These are phyloP conservation scores for Zapornia atra DNA, from an alignment of 2,113 vertebrate species.

Conservation along the genomic window DNA sequence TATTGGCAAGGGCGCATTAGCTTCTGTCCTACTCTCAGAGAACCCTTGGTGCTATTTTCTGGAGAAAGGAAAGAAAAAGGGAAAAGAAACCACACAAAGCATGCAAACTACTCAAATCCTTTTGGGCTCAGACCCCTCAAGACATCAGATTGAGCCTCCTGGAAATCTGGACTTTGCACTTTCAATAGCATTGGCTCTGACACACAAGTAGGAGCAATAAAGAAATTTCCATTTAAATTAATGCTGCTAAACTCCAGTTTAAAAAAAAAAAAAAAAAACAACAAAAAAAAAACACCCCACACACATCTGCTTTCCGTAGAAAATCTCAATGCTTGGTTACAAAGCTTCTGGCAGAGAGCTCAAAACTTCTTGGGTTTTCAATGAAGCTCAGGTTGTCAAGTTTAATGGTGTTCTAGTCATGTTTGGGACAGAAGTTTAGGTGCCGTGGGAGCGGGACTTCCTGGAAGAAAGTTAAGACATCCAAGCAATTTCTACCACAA, in stretches of 20 bases:
- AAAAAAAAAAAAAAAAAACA: background rate
- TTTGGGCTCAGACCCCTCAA: background rate
- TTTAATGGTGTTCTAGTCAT: constrained; percentile 25
- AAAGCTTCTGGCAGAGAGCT: constrained; percentile 15
- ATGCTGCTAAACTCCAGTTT: background rate
- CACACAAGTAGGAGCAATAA: background rate
- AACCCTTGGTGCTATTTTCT: background rate
- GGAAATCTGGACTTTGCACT: background rate
- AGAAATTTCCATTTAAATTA: background rate
- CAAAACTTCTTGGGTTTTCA: constrained; percentile 24
- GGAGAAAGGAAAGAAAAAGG: background rate
- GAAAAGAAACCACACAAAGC: background rate
- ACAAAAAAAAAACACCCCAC: accelerated
- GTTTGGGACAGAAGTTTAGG: background rate
- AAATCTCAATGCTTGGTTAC: background rate
- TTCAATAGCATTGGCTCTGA: background rate
- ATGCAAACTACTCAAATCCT: background rate
- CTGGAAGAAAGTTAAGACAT: constrained; percentile 10
- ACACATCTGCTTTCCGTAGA: constrained; percentile 20
- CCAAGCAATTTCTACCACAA: background rate
- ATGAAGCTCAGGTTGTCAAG: constrained; percentile 30
- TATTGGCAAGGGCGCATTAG: background rate
- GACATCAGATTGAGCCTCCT: background rate
- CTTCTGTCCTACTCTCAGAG: background rate
- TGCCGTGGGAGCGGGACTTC: background rate